Conservation (phyloP, 2,797 vertebrate genomes). For the Rhinatrema bivittatum region DNA sequence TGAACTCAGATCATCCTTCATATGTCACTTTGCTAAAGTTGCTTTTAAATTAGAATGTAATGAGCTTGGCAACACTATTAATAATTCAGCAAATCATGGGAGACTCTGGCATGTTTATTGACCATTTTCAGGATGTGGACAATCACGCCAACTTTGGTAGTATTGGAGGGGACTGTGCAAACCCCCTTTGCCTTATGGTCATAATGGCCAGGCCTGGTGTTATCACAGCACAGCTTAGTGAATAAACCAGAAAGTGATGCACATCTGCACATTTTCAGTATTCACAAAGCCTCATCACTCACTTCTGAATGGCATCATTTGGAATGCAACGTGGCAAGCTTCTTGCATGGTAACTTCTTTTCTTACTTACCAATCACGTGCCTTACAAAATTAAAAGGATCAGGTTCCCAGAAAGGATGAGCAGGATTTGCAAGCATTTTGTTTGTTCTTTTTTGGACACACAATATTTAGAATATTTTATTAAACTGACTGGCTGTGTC, state of each 20-base stretch:
- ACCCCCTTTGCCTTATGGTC: slow-evolving; percentile 21
- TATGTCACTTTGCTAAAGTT: slow-evolving; percentile 24
- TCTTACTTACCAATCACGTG: too few relatives aligned
- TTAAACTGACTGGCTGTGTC: too few relatives aligned
- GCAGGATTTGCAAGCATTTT: too few relatives aligned
- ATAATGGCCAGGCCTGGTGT: slow-evolving; percentile 12
- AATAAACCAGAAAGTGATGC: slow-evolving; percentile 29
- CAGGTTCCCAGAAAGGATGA: too few relatives aligned
- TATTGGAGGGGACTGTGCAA: slow-evolving; percentile 13
- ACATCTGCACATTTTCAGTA: slow-evolving; percentile 9
- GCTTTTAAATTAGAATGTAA: slow-evolving; percentile 44
- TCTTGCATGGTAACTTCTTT: too few relatives aligned
- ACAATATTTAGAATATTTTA: too few relatives aligned
- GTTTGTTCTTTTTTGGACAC: too few relatives aligned
- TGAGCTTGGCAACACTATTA: slow-evolving; percentile 36
- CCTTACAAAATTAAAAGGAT: too few relatives aligned
- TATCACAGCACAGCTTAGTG: slow-evolving; percentile 6
- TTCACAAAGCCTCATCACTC: slow-evolving; percentile 10
- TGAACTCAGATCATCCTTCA: slow-evolving; percentile 34
- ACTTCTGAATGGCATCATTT: slow-evolving; percentile 8
- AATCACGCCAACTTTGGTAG: background rate
- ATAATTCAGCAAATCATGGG: slow-evolving; percentile 21
- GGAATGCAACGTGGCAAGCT: too few relatives aligned
- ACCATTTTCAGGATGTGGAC: slow-evolving; percentile 5
- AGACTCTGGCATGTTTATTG: slow-evolving; percentile 14